Evolutionary conservation across 2,113 vertebrate species (phyloP), one percentile per base, ranked within the genome.

Genomic region (Phalacrocorax aristotelis): DNA sequence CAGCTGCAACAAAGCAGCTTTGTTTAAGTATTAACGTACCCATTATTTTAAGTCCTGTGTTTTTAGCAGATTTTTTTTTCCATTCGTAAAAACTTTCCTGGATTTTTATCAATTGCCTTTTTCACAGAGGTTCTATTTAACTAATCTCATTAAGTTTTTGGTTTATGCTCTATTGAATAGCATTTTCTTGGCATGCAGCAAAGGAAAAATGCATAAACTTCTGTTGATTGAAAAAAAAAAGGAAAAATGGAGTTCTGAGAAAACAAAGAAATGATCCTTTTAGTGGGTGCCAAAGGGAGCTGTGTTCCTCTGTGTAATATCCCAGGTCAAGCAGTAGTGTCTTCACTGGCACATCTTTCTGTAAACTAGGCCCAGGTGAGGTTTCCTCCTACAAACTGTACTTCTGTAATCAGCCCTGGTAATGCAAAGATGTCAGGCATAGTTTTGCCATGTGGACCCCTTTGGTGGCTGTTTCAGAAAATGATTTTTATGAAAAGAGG

Each of bases 51-150:
- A 94, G 34, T 61, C 32, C 38, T 83, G 29, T 15, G 30, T 71
- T 83, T 91, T 93, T 89, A 74, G n/a, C 32, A 58, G 44, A 13
- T 27, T 57, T 55, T 94, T 94, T 83, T 32, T 26, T 6, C 18
- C 36, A 42, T 69, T 84, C 40, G 57, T 87, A 82, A 85, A 22
- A 36, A 36, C 9, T 60, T 87, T 40, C 40, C 58, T 78, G 36
- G 44, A 87, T 85, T 94, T 91, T 94, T 76, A 82, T 83, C 46
- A 89, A 65, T 65, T 93, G 48, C 8, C 23, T 79, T 92, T 90
- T 89, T 44, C 77, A 68, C 29, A 77, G 49, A 65, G 57, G 23
- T 83, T 96, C 66, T 92, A 16, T 83, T 88, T 58, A 95, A 93
- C 61, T 72, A 65, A 91, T 87, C 46, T 91, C 30, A 87, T 69